Conservation (phyloP, 2,113 vertebrate species). For the Nibea albiflora region DNA sequence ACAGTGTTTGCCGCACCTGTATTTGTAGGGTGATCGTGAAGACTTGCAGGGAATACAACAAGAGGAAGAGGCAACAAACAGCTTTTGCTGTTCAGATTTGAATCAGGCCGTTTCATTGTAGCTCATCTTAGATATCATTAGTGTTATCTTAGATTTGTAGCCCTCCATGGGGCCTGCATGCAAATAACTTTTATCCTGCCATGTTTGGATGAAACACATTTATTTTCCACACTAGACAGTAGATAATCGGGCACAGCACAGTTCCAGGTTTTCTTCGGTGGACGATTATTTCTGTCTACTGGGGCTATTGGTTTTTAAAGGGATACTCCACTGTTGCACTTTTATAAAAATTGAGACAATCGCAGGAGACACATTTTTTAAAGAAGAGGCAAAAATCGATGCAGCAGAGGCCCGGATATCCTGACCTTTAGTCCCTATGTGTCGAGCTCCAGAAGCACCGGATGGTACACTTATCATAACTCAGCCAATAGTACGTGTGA, state of each 20-base stretch:
- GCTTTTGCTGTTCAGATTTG: not conserved
- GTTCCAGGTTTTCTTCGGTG: slow-evolving; percentile 16
- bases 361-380: not conserved
- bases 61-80: not conserved
- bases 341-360: slow-evolving; percentile 1
- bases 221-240: slow-evolving; percentile 23
- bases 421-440: not conserved
- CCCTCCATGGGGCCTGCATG: not conserved
- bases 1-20: not conserved
- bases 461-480: not conserved
- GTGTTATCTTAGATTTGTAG: not conserved
- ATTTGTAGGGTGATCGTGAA: not conserved
- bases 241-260: slow-evolving; percentile 12
- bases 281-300: slow-evolving; percentile 28
- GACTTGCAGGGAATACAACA: not conserved
- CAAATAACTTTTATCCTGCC: slow-evolving; percentile 11
- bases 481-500: not conserved
- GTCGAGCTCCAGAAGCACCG: slow-evolving; percentile 6
- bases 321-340: not conserved
- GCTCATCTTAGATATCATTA: slow-evolving; percentile 9
- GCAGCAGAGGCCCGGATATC: not conserved
- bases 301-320: not conserved
- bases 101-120: not conserved
- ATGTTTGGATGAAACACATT: slow-evolving; percentile 28
- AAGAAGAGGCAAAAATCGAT: not conserved